Evolutionary conservation across 2,888 invertebrate genomes (phyloP).

Genomic region (Meiosimyza platycephala): DNA sequence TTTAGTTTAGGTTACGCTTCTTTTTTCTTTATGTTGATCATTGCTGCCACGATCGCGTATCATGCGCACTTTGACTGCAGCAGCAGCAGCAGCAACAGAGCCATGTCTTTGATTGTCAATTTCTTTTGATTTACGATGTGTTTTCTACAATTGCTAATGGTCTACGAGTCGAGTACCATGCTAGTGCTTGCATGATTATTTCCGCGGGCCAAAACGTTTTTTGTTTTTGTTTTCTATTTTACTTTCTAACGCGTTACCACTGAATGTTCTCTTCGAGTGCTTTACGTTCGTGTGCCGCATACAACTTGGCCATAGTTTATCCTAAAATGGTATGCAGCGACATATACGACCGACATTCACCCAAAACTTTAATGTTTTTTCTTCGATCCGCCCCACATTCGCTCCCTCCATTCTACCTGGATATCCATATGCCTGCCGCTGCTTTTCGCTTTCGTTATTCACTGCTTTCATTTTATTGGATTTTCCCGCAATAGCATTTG

Average conservation of each 20-base stretch:
- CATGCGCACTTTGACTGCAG: neutral
- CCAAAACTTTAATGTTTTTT: neutral
- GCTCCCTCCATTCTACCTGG: neutral
- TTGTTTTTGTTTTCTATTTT: constrained; percentile 10
- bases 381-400: neutral
- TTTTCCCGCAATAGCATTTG: too few relatives aligned
- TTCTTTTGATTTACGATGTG: constrained; percentile 32
- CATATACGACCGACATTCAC: constrained; percentile 57
- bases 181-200: neutral
- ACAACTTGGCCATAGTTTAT: constrained; percentile 38
- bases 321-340: constrained; percentile 60
- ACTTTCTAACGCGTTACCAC: constrained; percentile 15
- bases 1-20: too few relatives aligned
- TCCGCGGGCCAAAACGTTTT: neutral
- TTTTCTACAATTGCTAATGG: neutral
- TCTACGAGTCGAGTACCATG: too few relatives aligned
- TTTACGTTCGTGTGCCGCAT: neutral
- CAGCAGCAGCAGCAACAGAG: neutral
- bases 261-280: neutral
- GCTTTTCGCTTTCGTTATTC: constrained; percentile 21
- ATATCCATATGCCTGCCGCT: neutral
- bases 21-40: neutral
- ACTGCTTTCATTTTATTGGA: neutral
- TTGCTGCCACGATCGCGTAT: constrained; percentile 1
- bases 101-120: constrained; percentile 17